These are phyloP conservation scores for Drosophila austrosaltans DNA, from an alignment of 2,888 invertebrate species.

Conservation along the genomic window DNA sequence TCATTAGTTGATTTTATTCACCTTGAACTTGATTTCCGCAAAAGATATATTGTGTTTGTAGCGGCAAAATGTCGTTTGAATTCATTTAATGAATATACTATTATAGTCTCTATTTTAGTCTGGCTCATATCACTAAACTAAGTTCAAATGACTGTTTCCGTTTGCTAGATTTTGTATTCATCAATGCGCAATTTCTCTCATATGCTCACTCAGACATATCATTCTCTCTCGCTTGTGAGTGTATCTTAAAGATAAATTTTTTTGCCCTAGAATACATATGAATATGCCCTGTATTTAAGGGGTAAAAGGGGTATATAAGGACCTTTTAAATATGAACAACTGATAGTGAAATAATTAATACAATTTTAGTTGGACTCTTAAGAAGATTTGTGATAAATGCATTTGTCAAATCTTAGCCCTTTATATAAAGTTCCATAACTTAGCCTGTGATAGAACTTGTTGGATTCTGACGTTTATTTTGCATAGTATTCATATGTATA, in stretches of 20 bases:
- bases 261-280: conserved; percentile 26
- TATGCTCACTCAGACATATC: conserved; percentile 13
- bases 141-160: conserved; percentile 49
- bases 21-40: conserved; percentile 73
- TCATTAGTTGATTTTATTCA: conserved; percentile 32
- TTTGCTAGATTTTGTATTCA: conserved; percentile 26
- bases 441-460: too few relatives aligned
- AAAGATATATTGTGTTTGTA: conserved; percentile 27
- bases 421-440: too few relatives aligned
- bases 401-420: too few relatives aligned
- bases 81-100: conserved; percentile 9
- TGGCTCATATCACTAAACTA: conserved; percentile 2
- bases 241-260: conserved; percentile 46
- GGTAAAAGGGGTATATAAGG: neutral
- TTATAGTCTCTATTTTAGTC: conserved; percentile 35
- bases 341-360: too few relatives aligned
- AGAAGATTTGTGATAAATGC: too few relatives aligned
- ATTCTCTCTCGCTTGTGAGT: too few relatives aligned
- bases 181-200: conserved; percentile 67
- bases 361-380: too few relatives aligned
- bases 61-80: conserved; percentile 12
- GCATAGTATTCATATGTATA: too few relatives aligned
- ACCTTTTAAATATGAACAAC: too few relatives aligned
- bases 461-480: too few relatives aligned
- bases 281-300: neutral